Percentiles rank a stretch among this genome's conserved stretches.
Conservation (phyloP, 35 echinoderm and acorn worm species). For the Ophiothrix spiculata region DNA sequence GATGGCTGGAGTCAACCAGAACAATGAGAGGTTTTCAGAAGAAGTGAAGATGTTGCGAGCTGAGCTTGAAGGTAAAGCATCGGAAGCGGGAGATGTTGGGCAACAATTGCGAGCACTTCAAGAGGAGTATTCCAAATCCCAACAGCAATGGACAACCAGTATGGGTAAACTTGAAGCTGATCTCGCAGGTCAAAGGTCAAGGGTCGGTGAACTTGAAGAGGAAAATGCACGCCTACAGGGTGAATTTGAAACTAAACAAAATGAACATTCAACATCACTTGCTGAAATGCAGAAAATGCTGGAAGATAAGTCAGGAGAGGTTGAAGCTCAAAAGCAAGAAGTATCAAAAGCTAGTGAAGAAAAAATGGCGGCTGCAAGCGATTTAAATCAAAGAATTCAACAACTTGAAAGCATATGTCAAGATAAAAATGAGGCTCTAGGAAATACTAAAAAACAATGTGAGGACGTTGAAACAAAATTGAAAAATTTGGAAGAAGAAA, state of each 20-base stretch:
- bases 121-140: conserved; percentile 38
- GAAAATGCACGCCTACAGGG: conserved; percentile 16
- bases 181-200: conserved; percentile 3
- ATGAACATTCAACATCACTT: conserved; percentile 11
- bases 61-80: conserved; percentile 28
- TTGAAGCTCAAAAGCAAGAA: conserved; percentile 22
- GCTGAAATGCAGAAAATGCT: background rate
- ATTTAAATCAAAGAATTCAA: background rate
- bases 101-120: conserved; percentile 37
- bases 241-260: background rate
- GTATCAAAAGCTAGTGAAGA: conserved; percentile 6
- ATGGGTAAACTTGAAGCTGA: conserved; percentile 25
- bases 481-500: conserved; percentile 32
- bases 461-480: conserved; percentile 23
- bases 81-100: conserved; percentile 21
- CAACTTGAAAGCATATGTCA: conserved; percentile 30
- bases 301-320: background rate
- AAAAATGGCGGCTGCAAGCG: background rate
- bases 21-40: conserved; percentile 51
- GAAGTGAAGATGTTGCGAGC: conserved; percentile 46
- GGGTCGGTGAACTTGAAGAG: conserved; percentile 30
- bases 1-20: conserved; percentile 33
- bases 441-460: conserved; percentile 19
- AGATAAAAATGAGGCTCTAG: background rate
- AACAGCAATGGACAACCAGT: conserved; percentile 22